Percentiles rank a stretch among this genome's conserved stretches.
phyloP scores from a whole-genome alignment of 2,113 vertebrate species.

The Xiphophorus maculatus region DNA sequence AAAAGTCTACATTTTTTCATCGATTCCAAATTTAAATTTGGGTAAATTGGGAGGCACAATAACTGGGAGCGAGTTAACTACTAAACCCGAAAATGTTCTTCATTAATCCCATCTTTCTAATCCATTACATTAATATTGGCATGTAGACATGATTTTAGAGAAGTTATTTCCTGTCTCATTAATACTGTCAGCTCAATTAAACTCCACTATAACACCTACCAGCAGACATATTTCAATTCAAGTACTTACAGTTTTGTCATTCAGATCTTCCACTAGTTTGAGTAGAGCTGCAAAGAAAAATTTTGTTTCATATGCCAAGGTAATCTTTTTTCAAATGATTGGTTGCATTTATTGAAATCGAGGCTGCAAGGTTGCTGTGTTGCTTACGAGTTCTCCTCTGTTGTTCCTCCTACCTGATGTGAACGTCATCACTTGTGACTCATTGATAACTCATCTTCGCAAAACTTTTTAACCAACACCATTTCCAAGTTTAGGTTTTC shows the following conservation, averaged over 20 bases:
- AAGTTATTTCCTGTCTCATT: too few relatives aligned
- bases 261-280: conserved; percentile 7
- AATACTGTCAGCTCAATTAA: background rate
- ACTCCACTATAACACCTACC: background rate
- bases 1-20: background rate
- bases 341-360: background rate
- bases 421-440: conserved; percentile 5
- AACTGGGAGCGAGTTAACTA: too few relatives aligned
- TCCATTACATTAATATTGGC: background rate
- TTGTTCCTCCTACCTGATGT: background rate
- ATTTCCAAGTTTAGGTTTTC: background rate
- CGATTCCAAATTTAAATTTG: background rate
- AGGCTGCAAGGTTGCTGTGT: background rate
- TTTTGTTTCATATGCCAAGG: background rate
- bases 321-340: background rate
- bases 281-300: background rate
- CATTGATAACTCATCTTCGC: background rate
- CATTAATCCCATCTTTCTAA: background rate
- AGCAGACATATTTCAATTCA: background rate
- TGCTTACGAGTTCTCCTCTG: background rate
- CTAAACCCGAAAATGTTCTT: background rate
- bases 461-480: background rate
- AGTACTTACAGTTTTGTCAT: background rate
- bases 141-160: too few relatives aligned
- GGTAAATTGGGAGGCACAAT: background rate